phyloP scores from a whole-genome alignment of 2,113 vertebrate genomes.

The Larimichthys polyactis region DNA sequence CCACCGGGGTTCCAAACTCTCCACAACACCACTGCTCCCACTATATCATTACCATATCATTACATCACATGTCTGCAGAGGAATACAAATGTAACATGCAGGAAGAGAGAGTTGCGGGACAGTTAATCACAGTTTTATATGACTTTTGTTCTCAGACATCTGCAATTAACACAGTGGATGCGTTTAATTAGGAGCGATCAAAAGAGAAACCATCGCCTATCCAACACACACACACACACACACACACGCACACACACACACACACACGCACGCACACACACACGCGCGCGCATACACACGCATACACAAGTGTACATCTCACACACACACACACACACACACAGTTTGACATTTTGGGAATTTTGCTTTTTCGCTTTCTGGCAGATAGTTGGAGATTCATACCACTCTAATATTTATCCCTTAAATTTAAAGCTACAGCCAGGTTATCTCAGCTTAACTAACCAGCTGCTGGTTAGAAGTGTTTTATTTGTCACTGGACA shows the following conservation, averaged over 20 bases:
- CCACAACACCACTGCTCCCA: slow-evolving; percentile 23
- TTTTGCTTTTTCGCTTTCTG: neutral
- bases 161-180: slow-evolving; percentile 38
- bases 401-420: neutral
- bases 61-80: slow-evolving; percentile 42
- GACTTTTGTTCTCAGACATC: slow-evolving; percentile 42
- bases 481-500: neutral
- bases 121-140: slow-evolving; percentile 20
- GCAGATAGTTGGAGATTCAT: neutral
- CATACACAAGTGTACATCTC: neutral
- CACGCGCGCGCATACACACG: no score
- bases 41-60: slow-evolving; percentile 31
- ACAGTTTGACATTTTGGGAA: neutral
- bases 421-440: neutral
- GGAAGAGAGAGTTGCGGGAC: neutral
- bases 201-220: neutral
- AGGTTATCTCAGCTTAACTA: neutral
- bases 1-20: slow-evolving; percentile 45
- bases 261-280: neutral
- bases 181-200: slow-evolving; percentile 30
- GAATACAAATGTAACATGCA: slow-evolving; percentile 7
- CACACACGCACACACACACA: neutral
- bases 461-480: neutral
- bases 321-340: neutral
- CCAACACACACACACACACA: neutral